These are phyloP conservation scores for Penaeus indicus DNA, from an alignment of 1,140 invertebrate species.

Conservation along the genomic window DNA sequence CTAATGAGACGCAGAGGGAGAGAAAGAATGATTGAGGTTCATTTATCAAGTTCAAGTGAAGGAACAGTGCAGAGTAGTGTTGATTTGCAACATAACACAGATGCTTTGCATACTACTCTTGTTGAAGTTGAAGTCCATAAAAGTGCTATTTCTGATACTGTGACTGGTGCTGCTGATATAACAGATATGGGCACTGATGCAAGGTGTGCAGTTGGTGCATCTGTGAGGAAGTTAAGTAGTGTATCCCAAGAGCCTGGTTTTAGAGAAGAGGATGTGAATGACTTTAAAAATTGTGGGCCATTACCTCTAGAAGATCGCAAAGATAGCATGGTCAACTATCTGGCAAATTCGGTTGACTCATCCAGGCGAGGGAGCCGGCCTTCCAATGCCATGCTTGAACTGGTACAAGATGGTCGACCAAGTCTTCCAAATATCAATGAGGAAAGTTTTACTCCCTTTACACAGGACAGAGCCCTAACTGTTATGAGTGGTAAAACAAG, in stretches of 20 bases:
- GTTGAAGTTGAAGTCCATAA: slow-evolving; percentile 49
- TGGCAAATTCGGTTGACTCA: slow-evolving; percentile 60
- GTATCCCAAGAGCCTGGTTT: slow-evolving; percentile 58
- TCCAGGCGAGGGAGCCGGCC: slow-evolving; percentile 58
- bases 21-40: slow-evolving; percentile 53
- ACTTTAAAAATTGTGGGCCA: slow-evolving; percentile 48
- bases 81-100: background rate
- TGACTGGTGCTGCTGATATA: slow-evolving; percentile 10
- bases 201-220: slow-evolving; percentile 57
- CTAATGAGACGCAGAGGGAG: slow-evolving; percentile 41
- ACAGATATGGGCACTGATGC: slow-evolving; percentile 46
- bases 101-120: slow-evolving; percentile 28
- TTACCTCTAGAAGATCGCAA: slow-evolving; percentile 54
- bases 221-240: slow-evolving; percentile 57
- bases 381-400: slow-evolving; percentile 52
- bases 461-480: slow-evolving; percentile 49
- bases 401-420: slow-evolving; percentile 56
- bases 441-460: slow-evolving; percentile 61
- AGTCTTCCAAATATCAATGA: slow-evolving; percentile 62
- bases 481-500: slow-evolving; percentile 63
- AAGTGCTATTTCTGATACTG: slow-evolving; percentile 30
- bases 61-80: background rate
- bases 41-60: slow-evolving; percentile 46
- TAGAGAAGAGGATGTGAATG: slow-evolving; percentile 60
- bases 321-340: slow-evolving; percentile 61